Conservation (phyloP, 2,797 vertebrate genomes). For the Phataginus tricuspis region DNA sequence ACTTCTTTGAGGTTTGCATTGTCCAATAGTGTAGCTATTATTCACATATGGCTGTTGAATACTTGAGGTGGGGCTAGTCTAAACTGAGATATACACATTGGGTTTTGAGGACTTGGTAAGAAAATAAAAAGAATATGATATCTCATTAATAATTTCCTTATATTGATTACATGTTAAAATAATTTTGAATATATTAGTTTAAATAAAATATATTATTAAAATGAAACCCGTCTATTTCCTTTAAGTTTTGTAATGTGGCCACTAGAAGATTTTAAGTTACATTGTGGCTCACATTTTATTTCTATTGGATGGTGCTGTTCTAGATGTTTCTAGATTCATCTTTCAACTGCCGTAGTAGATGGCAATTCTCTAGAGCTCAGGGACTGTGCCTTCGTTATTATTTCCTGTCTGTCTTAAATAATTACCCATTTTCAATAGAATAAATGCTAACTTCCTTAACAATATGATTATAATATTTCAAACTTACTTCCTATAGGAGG, state of each 20-base stretch:
- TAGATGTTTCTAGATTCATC: background rate
- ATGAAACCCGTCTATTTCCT: background rate
- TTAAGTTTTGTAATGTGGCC: background rate
- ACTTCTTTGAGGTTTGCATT: background rate
- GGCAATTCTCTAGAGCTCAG: background rate
- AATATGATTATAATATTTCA: background rate
- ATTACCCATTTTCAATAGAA: background rate
- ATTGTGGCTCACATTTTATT: background rate
- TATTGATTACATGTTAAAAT: background rate
- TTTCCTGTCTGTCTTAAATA: background rate
- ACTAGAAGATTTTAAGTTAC: background rate
- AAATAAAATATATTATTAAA: conserved; percentile 7
- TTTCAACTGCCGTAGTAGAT: background rate
- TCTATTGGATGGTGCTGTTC: background rate
- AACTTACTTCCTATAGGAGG: background rate
- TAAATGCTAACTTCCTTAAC: background rate
- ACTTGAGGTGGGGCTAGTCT: background rate
- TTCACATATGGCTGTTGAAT: background rate
- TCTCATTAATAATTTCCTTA: background rate
- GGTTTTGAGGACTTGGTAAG: background rate
- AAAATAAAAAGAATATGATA: background rate
- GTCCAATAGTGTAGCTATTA: background rate
- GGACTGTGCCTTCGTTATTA: background rate
- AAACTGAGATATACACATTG: background rate
- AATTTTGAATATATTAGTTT: background rate